Percentiles rank a stretch among this genome's conserved stretches.
phyloP scores from a whole-genome alignment of 2,113 vertebrate species.

The Suncus etruscus region DNA sequence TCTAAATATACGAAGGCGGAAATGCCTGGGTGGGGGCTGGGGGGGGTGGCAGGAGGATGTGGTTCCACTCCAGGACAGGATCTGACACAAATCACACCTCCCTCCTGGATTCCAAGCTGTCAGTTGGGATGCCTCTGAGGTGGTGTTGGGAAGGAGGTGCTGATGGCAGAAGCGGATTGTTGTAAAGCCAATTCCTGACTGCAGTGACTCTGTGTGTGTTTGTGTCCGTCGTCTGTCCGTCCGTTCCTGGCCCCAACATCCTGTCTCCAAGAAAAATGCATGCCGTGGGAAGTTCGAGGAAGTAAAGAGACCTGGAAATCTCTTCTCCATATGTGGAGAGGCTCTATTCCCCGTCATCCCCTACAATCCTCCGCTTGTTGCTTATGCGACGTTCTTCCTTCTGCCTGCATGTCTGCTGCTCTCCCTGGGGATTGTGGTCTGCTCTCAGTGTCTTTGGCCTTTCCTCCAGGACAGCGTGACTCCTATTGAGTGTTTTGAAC shows the following conservation, averaged over 20 bases:
- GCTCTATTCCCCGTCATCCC: background rate
- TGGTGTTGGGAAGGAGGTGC: slow-evolving; percentile 29
- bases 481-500: background rate
- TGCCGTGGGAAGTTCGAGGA: background rate
- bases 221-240: too few relatives aligned
- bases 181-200: background rate
- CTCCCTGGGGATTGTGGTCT: background rate
- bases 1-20: slow-evolving; percentile 77
- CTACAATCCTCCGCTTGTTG: background rate
- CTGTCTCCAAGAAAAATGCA: background rate
- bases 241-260: too few relatives aligned
- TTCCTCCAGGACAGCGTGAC: background rate
- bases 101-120: slow-evolving; percentile 36
- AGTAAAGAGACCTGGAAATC: too few relatives aligned
- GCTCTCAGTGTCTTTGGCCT: background rate
- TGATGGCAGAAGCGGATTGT: background rate
- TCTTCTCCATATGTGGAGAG: background rate
- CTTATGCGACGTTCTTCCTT: background rate
- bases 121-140: background rate
- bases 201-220: background rate
- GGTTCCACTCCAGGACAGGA: slow-evolving; percentile 72
- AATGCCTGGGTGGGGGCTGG: slow-evolving; percentile 35
- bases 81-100: slow-evolving; percentile 70
- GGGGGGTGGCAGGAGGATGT: slow-evolving; percentile 63
- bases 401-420: too few relatives aligned